Conservation (phyloP, 1,140 invertebrate species). For the Wiebesia pumilae region DNA sequence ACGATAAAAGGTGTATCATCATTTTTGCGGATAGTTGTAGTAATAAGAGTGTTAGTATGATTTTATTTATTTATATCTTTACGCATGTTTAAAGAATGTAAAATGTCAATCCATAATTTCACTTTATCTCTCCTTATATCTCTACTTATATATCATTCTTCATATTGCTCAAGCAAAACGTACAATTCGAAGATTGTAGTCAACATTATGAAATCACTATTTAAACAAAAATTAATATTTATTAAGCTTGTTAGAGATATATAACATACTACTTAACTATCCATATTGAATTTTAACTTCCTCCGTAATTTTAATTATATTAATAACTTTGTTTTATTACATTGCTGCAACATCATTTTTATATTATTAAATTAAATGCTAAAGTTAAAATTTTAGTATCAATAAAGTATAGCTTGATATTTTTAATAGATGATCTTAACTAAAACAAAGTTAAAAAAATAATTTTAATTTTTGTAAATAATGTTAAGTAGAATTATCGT, state of each 20-base stretch:
- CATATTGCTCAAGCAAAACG: background rate
- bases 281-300: background rate
- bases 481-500: background rate
- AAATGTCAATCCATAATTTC: background rate
- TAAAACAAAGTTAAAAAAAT: background rate
- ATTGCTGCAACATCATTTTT: background rate
- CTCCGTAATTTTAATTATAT: background rate
- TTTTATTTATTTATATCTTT: slow-evolving; percentile 20
- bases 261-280: background rate
- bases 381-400: background rate
- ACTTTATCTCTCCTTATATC: background rate
- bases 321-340: background rate
- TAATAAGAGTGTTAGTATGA: background rate
- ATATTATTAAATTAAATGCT: background rate
- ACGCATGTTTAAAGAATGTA: background rate
- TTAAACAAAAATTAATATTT: background rate
- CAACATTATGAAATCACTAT: too few relatives aligned
- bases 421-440: background rate
- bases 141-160: background rate
- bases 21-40: background rate
- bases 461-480: background rate
- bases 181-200: background rate
- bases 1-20: background rate
- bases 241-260: too few relatives aligned
- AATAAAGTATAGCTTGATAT: background rate